Evolutionary conservation across 2,888 invertebrate species (phyloP).

Genomic region (Calliphora vomitoria): DNA sequence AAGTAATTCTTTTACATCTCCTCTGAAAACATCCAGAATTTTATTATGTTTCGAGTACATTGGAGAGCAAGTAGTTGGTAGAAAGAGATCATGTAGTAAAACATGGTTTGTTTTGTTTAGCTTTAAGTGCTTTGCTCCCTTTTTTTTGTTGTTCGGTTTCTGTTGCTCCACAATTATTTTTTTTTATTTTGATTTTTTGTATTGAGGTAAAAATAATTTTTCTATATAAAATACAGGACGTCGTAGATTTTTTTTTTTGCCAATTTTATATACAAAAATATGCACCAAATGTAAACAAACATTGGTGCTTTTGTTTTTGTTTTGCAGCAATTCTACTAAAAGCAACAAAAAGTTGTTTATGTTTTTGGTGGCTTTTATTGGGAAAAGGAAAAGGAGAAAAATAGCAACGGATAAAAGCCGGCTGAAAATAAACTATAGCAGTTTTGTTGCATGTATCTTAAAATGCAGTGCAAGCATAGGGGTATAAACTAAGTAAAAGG

Average conservation of each 20-base stretch:
- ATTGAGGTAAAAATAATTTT: slow-evolving; percentile 31
- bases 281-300: slow-evolving; percentile 53
- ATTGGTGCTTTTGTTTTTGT: slow-evolving; percentile 43
- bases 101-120: slow-evolving; percentile 36
- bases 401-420: slow-evolving; percentile 43
- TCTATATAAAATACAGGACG: slow-evolving; percentile 33
- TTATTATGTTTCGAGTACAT: not conserved
- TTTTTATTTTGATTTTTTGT: no score
- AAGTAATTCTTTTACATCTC: slow-evolving; percentile 13
- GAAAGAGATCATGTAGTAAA: slow-evolving; percentile 16
- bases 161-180: no score
- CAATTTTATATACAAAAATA: not conserved
- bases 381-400: not conserved
- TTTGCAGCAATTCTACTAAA: slow-evolving; percentile 6
- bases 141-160: not conserved
- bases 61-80: not conserved
- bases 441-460: not conserved
- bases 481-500: not conserved
- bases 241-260: not conserved
- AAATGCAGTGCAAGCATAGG: not conserved
- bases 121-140: slow-evolving; percentile 53
- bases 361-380: slow-evolving; percentile 18
- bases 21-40: no score
- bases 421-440: slow-evolving; percentile 30
- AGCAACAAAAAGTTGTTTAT: slow-evolving; percentile 50